Evolutionary conservation across 1,140 invertebrate species (phyloP).

Genomic region (Oryctes rhinoceros): DNA sequence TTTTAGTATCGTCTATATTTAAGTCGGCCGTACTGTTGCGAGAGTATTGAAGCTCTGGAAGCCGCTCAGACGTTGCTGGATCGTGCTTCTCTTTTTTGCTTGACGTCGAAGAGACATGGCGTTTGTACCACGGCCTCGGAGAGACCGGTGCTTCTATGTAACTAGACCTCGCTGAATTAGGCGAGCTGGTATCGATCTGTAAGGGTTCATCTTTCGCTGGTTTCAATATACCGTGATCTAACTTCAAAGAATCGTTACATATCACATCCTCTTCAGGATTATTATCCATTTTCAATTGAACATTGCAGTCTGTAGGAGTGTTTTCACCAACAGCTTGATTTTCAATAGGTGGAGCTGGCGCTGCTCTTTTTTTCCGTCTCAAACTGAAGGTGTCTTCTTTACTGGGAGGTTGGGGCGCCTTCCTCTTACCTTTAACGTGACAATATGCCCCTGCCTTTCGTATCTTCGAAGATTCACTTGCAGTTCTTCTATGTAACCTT

Average conservation of each 20-base stretch:
- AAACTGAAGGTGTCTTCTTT: constrained; percentile 56
- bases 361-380: constrained; percentile 67
- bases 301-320: too few relatives aligned
- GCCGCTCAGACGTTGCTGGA: constrained; percentile 45
- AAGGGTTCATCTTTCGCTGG: constrained; percentile 51
- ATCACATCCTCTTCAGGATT: constrained; percentile 53
- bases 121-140: constrained; percentile 74
- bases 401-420: constrained; percentile 73
- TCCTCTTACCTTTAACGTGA: constrained; percentile 78
- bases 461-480: constrained; percentile 66
- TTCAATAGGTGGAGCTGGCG: constrained; percentile 67
- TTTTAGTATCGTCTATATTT: constrained; percentile 60
- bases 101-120: constrained; percentile 52
- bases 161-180: constrained; percentile 48
- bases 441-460: constrained; percentile 61
- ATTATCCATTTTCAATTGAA: constrained; percentile 31
- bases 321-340: background rate
- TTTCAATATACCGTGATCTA: constrained; percentile 63
- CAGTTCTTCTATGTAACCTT: constrained; percentile 61
- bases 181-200: constrained; percentile 8
- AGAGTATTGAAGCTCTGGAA: constrained; percentile 58
- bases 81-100: constrained; percentile 46
- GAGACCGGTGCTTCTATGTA: constrained; percentile 60
- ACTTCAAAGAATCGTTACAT: constrained; percentile 62
- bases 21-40: constrained; percentile 60